Evolutionary conservation across 2,113 vertebrate species (phyloP).

Genomic region (Acinonyx jubatus): DNA sequence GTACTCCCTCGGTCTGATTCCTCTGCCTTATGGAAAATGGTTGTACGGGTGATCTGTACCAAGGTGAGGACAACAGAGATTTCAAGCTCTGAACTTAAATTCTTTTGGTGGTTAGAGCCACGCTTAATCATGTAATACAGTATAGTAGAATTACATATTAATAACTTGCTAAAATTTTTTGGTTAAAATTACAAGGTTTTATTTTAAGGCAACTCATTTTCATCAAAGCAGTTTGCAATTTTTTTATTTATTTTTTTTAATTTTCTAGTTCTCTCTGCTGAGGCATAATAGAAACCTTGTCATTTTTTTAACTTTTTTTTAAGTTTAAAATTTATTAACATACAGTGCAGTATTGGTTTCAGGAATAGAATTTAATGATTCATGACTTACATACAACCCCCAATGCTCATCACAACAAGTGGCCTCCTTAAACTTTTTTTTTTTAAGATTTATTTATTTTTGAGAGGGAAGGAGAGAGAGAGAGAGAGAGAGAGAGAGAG

Average conservation of each 20-base stretch:
- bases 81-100: neutral
- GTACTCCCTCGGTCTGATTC: slow-evolving; percentile 97
- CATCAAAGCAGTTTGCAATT: neutral
- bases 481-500: too few species aligned
- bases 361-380: too few species aligned
- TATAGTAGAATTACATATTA: neutral
- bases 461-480: too few species aligned
- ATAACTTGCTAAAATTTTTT: neutral
- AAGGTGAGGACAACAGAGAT: slow-evolving; percentile 88
- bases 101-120: neutral
- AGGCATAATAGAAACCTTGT: slow-evolving; percentile 22
- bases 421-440: too few species aligned
- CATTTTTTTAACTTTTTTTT: neutral
- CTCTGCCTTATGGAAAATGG: slow-evolving; percentile 96
- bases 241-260: neutral
- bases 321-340: too few species aligned
- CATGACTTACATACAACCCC: too few species aligned
- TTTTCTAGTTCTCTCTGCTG: neutral
- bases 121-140: neutral
- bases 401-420: too few species aligned
- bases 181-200: slow-evolving; percentile 63
- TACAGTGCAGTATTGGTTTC: too few species aligned
- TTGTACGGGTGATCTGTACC: slow-evolving; percentile 95
- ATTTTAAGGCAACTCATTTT: slow-evolving; percentile 53
- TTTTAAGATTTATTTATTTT: too few species aligned